phyloP scores from a whole-genome alignment of 2,113 vertebrate species.

The Phainopepla nitens region DNA sequence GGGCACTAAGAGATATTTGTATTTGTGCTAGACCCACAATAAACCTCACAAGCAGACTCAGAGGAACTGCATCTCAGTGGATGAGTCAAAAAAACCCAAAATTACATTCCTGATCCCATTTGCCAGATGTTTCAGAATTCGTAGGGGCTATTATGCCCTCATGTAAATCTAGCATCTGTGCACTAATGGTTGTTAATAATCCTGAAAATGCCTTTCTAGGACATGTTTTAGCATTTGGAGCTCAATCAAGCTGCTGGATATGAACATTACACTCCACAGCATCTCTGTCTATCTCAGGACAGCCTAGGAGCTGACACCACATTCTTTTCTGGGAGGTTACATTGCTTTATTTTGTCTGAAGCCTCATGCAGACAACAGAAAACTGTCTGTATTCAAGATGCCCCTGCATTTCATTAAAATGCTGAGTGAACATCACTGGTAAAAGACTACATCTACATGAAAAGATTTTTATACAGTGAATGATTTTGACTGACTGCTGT shows the following conservation, averaged over 20 bases:
- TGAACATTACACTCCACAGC: background rate
- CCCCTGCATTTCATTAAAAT: conserved; percentile 1
- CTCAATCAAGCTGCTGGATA: conserved; percentile 32
- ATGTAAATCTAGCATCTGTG: conserved; percentile 45
- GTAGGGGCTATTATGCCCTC: conserved; percentile 9
- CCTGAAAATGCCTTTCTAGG: conserved; percentile 45
- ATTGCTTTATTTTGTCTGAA: conserved; percentile 14
- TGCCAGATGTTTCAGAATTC: conserved; percentile 43
- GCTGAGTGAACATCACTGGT: background rate
- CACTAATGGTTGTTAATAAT: conserved; percentile 28
- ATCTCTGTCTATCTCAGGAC: background rate
- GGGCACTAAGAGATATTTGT: background rate
- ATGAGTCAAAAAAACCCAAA: background rate
- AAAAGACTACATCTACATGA: background rate
- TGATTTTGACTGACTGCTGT: conserved; percentile 43
- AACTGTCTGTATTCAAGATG: background rate
- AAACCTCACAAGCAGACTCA: background rate
- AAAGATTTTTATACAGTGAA: conserved; percentile 6
- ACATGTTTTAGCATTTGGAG: conserved; percentile 22
- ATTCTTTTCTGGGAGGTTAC: background rate
- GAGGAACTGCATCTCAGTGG: background rate
- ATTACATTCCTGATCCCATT: conserved; percentile 25
- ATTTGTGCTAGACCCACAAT: background rate
- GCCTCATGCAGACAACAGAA: background rate
- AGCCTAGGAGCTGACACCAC: background rate